Base-by-base conservation (phyloP, 1,140 invertebrate genomes). In the Drosophila repletoides region DNA sequence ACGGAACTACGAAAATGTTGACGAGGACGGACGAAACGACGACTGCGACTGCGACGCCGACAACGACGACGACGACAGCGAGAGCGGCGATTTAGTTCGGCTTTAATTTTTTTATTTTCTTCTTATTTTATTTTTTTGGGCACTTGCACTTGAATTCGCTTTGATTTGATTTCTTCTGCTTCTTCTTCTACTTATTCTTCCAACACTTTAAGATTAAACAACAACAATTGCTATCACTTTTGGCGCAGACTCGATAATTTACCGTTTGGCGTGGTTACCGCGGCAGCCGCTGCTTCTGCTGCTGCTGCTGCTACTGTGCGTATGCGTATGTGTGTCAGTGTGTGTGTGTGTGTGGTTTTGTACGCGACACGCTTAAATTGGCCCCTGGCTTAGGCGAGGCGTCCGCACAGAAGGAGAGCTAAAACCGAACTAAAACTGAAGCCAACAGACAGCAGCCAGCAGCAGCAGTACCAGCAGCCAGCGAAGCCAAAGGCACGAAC, bases 221-320 rank as follows among this genome's bases (percentile, higher is more conserved):
- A 72, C 70, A 70, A 71, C 68, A 81, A 72, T 74, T 74, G 76
- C 53, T 56, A 74, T 79, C 73, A 71, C 59, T 67, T 76, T 67
- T 83, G 73, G 79, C 77, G 79, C 77, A 81, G 79, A 81, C 77
- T 81, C 77, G 79, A 81, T 77, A 81, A 84, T 81, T 81, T 84
- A 80, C 61, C 79, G 61, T 81, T 81, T 84, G 79, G 66, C 79
- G 61, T 72, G 84, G 79, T 77, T 84, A 73, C 68, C 77, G 74
- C 77, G 70, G 65, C 56, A 21, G 59, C 46, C 31, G 49, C 68
- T 74, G 53, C 60, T 52, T 29, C 22, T 59, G 45, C 56, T 28
- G 40, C 52, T 59, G 41, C 52, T 49, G 28, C 29, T 51, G 38
- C 46, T 40, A 12, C 24, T 22, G 12, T 41, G 14, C 21, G 12